Conservation (phyloP, 2,797 vertebrate genomes). For the Eidolon dupreanum region DNA sequence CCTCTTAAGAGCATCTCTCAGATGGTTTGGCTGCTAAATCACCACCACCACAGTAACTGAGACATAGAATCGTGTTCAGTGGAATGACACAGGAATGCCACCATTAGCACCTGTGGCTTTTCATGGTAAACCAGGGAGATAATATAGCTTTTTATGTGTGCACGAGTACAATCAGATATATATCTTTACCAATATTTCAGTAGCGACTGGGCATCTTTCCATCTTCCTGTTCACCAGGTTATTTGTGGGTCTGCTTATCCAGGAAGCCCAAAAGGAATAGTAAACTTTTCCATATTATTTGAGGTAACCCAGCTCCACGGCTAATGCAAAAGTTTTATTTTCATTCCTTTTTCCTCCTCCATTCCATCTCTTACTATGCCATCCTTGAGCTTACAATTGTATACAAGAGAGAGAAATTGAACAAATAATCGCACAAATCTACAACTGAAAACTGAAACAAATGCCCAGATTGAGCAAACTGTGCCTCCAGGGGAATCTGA, state of each 20-base stretch:
- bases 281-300: not conserved
- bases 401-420: not conserved
- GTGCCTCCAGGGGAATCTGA: not conserved
- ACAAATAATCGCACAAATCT: not conserved
- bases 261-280: not conserved
- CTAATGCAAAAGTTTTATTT: not conserved
- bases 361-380: not conserved
- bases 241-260: not conserved
- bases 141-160: conserved; percentile 42
- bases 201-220: not conserved
- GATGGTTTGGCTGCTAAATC: not conserved
- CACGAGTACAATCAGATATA: not conserved
- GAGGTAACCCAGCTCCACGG: not conserved
- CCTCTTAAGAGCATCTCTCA: not conserved
- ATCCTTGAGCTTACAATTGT: not conserved
- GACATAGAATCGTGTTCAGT: conserved; percentile 56
- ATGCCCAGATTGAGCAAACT: not conserved
- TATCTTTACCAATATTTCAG: conserved; percentile 51
- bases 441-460: not conserved
- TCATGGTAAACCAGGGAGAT: conserved; percentile 2
- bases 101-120: conserved; percentile 53
- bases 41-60: conserved; percentile 25
- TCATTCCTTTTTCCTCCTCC: not conserved
- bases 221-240: not conserved
- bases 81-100: conserved; percentile 48